Conservation (phyloP, 2,113 vertebrate genomes). For the Grallaria varia region DNA sequence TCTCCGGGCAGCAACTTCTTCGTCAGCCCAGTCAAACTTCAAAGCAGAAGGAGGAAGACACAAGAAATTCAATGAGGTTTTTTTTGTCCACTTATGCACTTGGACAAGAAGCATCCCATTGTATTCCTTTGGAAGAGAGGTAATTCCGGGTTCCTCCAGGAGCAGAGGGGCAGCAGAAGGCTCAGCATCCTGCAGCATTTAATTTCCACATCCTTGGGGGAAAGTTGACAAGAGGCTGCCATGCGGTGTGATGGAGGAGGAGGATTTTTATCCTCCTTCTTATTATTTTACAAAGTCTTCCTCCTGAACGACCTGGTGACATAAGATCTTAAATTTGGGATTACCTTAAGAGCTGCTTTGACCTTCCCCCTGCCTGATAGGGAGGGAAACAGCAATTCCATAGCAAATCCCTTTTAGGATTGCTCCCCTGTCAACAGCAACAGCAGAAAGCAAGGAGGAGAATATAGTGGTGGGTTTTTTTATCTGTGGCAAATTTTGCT, state of each 20-base stretch:
- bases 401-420: neutral
- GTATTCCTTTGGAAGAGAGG: neutral
- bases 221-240: neutral
- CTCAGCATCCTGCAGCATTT: neutral
- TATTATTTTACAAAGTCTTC: neutral
- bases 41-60: neutral
- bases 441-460: neutral
- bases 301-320: neutral
- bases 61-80: neutral
- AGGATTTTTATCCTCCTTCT: neutral
- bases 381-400: neutral
- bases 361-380: neutral
- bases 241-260: neutral
- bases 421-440: neutral
- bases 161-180: neutral
- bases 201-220: neutral
- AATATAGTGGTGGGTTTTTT: rapidly evolving
- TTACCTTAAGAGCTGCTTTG: neutral
- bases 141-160: neutral
- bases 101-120: neutral
- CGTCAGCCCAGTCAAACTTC: neutral
- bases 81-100: neutral
- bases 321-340: neutral
- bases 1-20: neutral
- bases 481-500: neutral